Evolutionary conservation across 2,888 invertebrate genomes (phyloP), one percentile per base, ranked within the genome.

Genomic region (Tineola bisselliella): DNA sequence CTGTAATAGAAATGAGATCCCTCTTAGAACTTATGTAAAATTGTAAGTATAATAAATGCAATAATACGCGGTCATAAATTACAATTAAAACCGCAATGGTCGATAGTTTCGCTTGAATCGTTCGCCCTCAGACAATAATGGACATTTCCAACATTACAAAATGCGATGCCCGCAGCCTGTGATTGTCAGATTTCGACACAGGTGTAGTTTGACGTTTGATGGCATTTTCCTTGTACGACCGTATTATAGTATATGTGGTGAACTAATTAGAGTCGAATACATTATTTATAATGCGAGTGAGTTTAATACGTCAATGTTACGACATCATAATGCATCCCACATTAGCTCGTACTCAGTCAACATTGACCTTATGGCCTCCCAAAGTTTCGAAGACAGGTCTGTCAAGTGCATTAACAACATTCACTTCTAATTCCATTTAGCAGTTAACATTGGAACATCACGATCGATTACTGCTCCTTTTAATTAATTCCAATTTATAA

Each of bases 1-100:
- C 84, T 86, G 79, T 25, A 48, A 83, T 83, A 78, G 82, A 81
- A 48, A 43, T 54, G 54, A 48, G 2, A 48, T 17, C 3, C 8
- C 8, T 8, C 2, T 43, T 43, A 43, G 43, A 43, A 2, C 52
- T 6, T 15, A 2, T 15, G 15, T 43, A 33, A 33, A 8, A 43
- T 43, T 25, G 2, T 25, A 25, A 25, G 25, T 25, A 25, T 6
- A n/a, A n/a, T 6, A 4, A 25, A 2, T 25, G 25, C 6, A 25
- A 25, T 25, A 25, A 6, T 4, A 25, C 6, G 25, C 25, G 25
- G 25, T 25, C 25, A 25, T 25, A 25, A 25, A 25, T 25, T 4
- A 25, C 25, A 25, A 25, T 25, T 25, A 25, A 25, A 25, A 25
- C 25, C 25, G 25, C 6, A 25, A 25, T 25, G 25, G 25, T 25